Evolutionary conservation across 2,797 vertebrate genomes (phyloP).

Genomic region (Pseudotriccus pelzelni): DNA sequence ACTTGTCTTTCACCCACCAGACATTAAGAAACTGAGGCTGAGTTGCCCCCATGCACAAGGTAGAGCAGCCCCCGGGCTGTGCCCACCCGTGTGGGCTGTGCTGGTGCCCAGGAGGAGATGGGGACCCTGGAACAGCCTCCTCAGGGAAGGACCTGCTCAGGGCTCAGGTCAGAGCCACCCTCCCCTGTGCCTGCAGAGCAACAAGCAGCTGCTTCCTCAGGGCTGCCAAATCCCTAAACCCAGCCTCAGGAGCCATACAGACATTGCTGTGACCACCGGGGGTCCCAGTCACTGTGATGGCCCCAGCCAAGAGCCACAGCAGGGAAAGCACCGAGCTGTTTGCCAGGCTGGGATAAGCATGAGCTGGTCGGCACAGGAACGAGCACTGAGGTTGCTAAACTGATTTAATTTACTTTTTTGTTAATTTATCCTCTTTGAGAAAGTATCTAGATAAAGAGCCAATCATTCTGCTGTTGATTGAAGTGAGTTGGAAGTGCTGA

Average conservation of each 20-base stretch:
- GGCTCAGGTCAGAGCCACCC: neutral
- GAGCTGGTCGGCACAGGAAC: neutral
- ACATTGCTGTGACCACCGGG: accelerated
- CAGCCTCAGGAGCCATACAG: accelerated
- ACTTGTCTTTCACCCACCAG: neutral
- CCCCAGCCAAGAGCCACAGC: neutral
- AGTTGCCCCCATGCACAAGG: accelerated
- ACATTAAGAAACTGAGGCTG: neutral
- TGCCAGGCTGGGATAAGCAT: neutral
- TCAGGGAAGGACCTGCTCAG: accelerated
- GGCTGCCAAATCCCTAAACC: neutral
- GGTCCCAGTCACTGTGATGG: neutral
- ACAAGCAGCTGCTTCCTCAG: neutral
- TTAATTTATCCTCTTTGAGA: neutral
- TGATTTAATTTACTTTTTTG: neutral
- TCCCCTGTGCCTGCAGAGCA: neutral
- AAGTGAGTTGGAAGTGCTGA: neutral
- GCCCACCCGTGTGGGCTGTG: accelerated
- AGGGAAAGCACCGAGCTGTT: neutral
- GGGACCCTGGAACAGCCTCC: neutral
- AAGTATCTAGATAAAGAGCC: neutral
- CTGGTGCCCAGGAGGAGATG: neutral
- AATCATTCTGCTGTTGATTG: neutral
- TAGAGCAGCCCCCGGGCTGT: neutral
- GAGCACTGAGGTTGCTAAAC: neutral